Conservation (phyloP, 1,140 invertebrate genomes). For the Neotoxoptera formosana region DNA sequence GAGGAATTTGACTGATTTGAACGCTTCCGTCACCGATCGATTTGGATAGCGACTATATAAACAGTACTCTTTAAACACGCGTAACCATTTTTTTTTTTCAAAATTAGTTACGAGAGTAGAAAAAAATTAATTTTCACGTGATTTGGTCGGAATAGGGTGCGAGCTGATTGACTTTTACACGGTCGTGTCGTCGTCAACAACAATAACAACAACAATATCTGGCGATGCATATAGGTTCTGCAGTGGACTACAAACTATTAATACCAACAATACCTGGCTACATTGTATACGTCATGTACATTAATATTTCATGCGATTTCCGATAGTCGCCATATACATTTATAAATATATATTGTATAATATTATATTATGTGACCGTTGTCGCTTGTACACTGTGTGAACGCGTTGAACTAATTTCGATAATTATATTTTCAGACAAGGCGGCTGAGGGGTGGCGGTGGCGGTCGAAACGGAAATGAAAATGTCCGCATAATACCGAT, state of each 20-base stretch:
- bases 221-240: background rate
- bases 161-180: no score
- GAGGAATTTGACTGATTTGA: background rate
- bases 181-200: no score
- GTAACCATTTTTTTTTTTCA: background rate
- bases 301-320: background rate
- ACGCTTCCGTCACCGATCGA: background rate
- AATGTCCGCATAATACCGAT: background rate
- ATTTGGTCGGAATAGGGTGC: no score
- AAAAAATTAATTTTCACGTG: background rate
- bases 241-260: background rate
- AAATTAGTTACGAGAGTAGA: background rate
- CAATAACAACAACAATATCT: background rate
- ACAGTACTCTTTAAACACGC: background rate
- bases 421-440: background rate
- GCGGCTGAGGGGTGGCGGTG: background rate
- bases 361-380: background rate
- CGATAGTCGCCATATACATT: background rate
- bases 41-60: background rate
- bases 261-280: background rate
- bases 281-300: background rate
- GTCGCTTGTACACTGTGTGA: background rate
- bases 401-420: conserved; percentile 6
- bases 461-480: background rate
- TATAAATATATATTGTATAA: no score